These are phyloP conservation scores for Centropus bengalensis DNA, from an alignment of 2,113 vertebrate genomes.

Conservation along the genomic window DNA sequence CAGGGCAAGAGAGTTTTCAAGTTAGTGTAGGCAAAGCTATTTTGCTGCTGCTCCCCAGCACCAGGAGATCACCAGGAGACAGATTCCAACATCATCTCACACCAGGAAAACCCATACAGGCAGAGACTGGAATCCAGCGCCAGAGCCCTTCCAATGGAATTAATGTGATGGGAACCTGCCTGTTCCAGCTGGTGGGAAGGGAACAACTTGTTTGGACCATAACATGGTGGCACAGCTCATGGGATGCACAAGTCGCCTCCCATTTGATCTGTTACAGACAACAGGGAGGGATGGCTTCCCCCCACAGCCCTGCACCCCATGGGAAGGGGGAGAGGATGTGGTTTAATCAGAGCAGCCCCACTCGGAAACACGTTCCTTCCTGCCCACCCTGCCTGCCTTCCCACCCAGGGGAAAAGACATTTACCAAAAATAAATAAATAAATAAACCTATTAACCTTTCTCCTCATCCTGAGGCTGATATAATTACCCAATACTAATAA, in stretches of 20 bases:
- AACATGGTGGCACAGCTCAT: accelerated
- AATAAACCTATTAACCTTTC: constrained; percentile 69
- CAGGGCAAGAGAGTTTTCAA: not conserved
- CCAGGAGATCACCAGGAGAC: not conserved
- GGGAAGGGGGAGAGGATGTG: not conserved
- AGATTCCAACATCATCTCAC: accelerated
- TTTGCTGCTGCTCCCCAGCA: not conserved
- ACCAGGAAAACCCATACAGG: accelerated
- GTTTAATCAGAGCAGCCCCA: constrained; percentile 52
- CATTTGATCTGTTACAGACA: not conserved
- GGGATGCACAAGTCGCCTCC: not conserved
- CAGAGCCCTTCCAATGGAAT: not conserved
- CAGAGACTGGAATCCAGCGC: not conserved
- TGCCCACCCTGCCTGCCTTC: constrained; percentile 33
- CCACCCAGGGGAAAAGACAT: constrained; percentile 57
- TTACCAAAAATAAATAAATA: constrained; percentile 65
- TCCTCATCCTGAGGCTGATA: constrained; percentile 69
- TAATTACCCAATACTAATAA: constrained; percentile 76
- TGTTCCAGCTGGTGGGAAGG: not conserved
- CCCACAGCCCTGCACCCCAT: not conserved
- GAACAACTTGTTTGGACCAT: not conserved
- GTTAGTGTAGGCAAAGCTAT: not conserved
- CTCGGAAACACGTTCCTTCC: constrained; percentile 38
- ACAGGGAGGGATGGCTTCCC: not conserved
- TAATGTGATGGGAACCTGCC: not conserved